These are phyloP conservation scores for Tenodera sinensis DNA, from an alignment of 2,888 invertebrate genomes.

Conservation along the genomic window DNA sequence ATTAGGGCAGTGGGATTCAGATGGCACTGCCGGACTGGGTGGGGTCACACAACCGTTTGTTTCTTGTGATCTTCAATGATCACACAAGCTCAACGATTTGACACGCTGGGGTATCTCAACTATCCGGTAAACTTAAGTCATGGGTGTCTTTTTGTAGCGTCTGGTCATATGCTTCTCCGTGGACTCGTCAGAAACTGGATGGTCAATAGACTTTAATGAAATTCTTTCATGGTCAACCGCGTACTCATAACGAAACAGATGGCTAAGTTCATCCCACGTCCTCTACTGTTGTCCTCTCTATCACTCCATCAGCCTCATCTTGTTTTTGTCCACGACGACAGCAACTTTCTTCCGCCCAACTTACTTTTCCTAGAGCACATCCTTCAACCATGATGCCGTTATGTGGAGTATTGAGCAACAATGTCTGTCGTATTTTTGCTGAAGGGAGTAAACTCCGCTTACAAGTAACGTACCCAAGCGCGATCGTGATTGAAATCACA, in stretches of 20 bases:
- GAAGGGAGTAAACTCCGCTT: too few species aligned
- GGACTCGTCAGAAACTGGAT: background rate
- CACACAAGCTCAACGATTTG: background rate
- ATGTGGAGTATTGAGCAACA: background rate
- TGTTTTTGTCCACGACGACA: background rate
- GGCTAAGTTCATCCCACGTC: background rate
- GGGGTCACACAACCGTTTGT: background rate
- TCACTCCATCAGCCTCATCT: background rate
- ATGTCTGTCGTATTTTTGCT: too few species aligned
- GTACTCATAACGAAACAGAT: background rate
- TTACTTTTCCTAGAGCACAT: background rate
- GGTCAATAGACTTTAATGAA: background rate
- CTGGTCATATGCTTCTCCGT: background rate
- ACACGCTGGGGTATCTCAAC: background rate
- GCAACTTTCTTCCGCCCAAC: background rate
- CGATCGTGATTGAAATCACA: too few species aligned
- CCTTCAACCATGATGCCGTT: background rate
- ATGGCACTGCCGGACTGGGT: background rate
- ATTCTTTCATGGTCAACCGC: background rate
- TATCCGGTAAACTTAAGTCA: background rate
- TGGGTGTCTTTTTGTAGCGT: background rate
- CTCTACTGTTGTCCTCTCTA: background rate
- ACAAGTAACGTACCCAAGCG: too few species aligned
- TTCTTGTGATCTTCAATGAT: background rate
- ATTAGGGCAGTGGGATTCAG: background rate